Base-by-base conservation (phyloP, 2,888 invertebrate species). In the Metacarcinus magister region DNA sequence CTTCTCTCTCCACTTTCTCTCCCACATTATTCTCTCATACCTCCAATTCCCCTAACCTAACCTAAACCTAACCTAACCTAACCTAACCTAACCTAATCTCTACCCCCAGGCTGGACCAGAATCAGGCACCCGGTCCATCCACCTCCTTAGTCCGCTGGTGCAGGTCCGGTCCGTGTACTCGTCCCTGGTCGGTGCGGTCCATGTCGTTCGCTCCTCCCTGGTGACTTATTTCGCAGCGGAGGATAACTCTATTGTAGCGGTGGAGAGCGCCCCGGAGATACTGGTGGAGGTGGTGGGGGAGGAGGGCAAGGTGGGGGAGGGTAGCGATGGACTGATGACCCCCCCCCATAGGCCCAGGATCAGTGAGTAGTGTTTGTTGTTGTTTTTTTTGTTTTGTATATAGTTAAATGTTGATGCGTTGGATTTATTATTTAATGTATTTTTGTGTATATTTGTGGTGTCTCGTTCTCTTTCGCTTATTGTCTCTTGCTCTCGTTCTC, bases 221-320 rank as follows among this genome's bases (percentile, higher is more conserved):
- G 94, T 96, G 46, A 96, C 96, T 4, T 97, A 96, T 95, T 97
- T 97, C 92, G 16, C 96, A n/a, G 89, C 96, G 0, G 97, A 97
- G 32, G 96, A 97, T 48, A 95, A 94, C 82, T 93, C 94, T 8
- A 67, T 97, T 44, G 93, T 97, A n/a, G 97, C 96, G 28, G 96
- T 97, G n/a, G 97, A 96, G 48, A 95, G 95, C 8, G 89, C 89
- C 0, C 96, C 96, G 44, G 75, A 97, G 95, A 90, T 97, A 43
- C 23, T 96, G n/a, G 54, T 96, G 95, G 96, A 96, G 32, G 94
- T 96, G 54, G n/a, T 95, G 4, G 54, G 95, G 10, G 95, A 93
- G 54, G 93, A 54, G 5, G 89, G 1, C 44, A 46, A 92, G 19
- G 82, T 48, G 28, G 3, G 8, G n/a, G 75, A 39, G 39, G 92